A percentile compares a stretch with the other conserved stretches of the same genome.
phyloP scores from a whole-genome alignment of 2,888 invertebrate genomes.

The Eurois occulta region DNA sequence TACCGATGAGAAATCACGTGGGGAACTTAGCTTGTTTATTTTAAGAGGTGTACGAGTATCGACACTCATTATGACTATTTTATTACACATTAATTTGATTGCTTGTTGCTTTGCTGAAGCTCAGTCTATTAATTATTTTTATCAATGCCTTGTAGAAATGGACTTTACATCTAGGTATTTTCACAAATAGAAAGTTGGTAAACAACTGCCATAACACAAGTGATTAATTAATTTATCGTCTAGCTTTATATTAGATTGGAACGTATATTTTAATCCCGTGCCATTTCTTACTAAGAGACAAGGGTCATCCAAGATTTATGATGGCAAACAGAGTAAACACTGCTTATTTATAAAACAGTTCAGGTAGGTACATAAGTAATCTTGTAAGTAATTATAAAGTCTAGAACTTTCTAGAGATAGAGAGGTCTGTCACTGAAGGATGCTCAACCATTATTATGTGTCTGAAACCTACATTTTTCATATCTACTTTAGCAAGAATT shows the following conservation, averaged over 20 bases:
- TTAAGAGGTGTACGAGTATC: no score
- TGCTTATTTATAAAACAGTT: conserved; percentile 14
- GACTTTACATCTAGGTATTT: neutral
- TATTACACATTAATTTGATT: no score
- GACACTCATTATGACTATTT: no score
- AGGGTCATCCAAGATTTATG: conserved; percentile 7
- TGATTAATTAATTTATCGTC: neutral
- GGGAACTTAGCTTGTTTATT: no score
- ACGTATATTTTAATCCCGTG: neutral
- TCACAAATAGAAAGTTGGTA: neutral
- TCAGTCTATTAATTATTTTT: neutral
- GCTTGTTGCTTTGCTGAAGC: no score
- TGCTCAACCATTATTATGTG: neutral
- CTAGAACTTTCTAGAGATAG: conserved; percentile 21
- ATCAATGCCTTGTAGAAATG: neutral
- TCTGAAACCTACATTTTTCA: neutral
- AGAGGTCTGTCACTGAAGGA: neutral
- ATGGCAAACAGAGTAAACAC: conserved; percentile 20
- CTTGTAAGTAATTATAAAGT: neutral
- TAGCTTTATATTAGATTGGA: neutral
- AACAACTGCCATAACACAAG: neutral
- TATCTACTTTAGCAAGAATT: neutral
- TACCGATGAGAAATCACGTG: no score
- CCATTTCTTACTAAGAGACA: neutral
- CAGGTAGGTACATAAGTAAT: neutral